Conservation (phyloP, 2,888 invertebrate species). For the Nyleta sp. region DNA sequence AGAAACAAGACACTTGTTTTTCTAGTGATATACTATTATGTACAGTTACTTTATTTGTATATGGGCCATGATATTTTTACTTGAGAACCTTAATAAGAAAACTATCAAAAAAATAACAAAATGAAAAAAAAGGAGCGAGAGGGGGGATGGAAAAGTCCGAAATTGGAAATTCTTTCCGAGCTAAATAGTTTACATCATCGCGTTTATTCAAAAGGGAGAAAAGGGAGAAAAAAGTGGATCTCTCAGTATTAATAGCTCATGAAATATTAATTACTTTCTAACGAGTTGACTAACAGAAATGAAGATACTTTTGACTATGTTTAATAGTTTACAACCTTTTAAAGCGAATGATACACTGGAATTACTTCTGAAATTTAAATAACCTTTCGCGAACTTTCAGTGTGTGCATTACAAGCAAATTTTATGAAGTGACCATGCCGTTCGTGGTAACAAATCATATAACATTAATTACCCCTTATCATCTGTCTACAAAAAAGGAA, state of each 20-base stretch:
- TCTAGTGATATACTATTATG: no score
- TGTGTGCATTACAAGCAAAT: neutral
- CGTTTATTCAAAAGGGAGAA: neutral
- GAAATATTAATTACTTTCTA: constrained; percentile 24
- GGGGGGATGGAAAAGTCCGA: neutral
- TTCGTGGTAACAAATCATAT: neutral
- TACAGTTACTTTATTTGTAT: no score
- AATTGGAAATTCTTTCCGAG: neutral
- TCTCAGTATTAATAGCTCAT: constrained; percentile 4
- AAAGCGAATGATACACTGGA: constrained; percentile 5
- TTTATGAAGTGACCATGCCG: neutral
- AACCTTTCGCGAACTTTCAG: neutral
- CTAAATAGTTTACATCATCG: neutral
- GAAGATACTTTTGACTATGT: neutral
- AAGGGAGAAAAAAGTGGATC: neutral
- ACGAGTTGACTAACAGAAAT: constrained; percentile 4
- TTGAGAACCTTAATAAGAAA: no score
- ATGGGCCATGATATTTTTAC: no score
- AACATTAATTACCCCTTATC: constrained; percentile 8
- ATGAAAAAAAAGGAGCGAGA: no score
- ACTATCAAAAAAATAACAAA: neutral
- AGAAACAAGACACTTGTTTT: no score
- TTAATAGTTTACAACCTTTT: constrained; percentile 21
- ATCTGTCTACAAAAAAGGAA: neutral
- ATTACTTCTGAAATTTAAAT: constrained; percentile 12